phyloP scores from a whole-genome alignment of 1,140 invertebrate genomes.

The Uloborus diversus region DNA sequence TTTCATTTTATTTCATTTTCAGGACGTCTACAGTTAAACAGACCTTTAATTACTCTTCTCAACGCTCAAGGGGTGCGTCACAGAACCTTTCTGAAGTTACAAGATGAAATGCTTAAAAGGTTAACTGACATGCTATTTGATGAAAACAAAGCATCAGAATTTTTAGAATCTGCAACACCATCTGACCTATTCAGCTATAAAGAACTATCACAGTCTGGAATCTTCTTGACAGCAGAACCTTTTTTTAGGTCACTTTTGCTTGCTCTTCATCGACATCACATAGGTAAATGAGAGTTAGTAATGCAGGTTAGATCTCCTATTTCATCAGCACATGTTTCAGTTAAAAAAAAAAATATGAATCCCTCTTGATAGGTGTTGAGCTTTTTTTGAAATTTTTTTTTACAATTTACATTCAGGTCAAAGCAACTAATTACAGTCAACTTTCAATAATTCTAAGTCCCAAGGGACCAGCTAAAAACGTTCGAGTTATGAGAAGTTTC shows the following conservation, averaged over 20 bases:
- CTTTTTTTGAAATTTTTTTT: too few species aligned
- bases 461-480: too few species aligned
- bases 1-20: background rate
- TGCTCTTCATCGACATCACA: conserved; percentile 13
- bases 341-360: too few species aligned
- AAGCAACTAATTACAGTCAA: too few species aligned
- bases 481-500: too few species aligned
- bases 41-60: conserved; percentile 55
- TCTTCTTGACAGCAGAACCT: conserved; percentile 56
- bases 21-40: conserved; percentile 52
- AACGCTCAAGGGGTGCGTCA: conserved; percentile 48
- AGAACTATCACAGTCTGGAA: conserved; percentile 44
- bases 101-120: conserved; percentile 30
- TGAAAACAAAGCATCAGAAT: conserved; percentile 52
- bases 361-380: too few species aligned
- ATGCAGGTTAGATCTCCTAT: too few species aligned
- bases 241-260: conserved; percentile 57
- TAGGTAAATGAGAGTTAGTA: conserved; percentile 46
- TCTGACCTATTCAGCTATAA: conserved; percentile 5
- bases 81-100: conserved; percentile 43
- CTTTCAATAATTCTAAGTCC: too few species aligned
- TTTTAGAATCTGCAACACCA: conserved; percentile 35
- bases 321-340: too few species aligned
- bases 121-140: conserved; percentile 55
- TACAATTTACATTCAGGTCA: too few species aligned